Percentiles rank a stretch among this genome's conserved stretches.
These are phyloP conservation scores for Hydrolagus affinis DNA, from an alignment of 2,113 vertebrate genomes.

Conservation along the genomic window DNA sequence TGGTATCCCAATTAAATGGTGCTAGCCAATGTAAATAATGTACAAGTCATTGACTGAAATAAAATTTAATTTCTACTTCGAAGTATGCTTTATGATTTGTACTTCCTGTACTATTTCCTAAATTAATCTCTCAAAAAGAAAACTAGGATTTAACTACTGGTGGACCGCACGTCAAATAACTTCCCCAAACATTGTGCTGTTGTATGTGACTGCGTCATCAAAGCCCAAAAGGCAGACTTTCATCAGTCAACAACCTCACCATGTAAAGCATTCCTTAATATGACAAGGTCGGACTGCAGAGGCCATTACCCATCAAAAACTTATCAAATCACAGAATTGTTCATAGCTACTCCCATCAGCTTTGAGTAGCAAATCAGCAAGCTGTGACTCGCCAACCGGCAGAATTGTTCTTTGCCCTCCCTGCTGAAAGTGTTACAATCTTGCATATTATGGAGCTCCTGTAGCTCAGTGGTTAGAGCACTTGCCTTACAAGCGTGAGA, in stretches of 20 bases:
- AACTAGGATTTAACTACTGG: neutral
- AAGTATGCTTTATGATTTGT: neutral
- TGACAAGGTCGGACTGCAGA: slow-evolving; percentile 17
- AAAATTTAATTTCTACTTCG: too few species aligned
- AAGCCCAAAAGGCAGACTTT: neutral
- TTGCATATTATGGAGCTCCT: too few species aligned
- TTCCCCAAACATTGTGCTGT: neutral
- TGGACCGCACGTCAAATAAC: neutral
- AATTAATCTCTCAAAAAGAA: neutral
- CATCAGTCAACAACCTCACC: neutral
- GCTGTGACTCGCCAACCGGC: too few species aligned
- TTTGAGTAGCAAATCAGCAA: neutral
- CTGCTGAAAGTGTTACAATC: too few species aligned
- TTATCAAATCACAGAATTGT: neutral
- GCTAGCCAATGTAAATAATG: too few species aligned
- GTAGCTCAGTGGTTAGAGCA: too few species aligned
- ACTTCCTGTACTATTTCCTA: neutral
- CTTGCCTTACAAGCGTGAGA: too few species aligned
- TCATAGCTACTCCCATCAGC: neutral
- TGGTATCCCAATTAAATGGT: too few species aligned
- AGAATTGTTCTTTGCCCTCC: too few species aligned
- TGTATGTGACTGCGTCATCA: neutral
- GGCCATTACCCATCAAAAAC: neutral
- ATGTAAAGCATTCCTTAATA: neutral
- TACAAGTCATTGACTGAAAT: too few species aligned